phyloP scores from a whole-genome alignment of 1,140 invertebrate species.

The Drosophila asahinai region DNA sequence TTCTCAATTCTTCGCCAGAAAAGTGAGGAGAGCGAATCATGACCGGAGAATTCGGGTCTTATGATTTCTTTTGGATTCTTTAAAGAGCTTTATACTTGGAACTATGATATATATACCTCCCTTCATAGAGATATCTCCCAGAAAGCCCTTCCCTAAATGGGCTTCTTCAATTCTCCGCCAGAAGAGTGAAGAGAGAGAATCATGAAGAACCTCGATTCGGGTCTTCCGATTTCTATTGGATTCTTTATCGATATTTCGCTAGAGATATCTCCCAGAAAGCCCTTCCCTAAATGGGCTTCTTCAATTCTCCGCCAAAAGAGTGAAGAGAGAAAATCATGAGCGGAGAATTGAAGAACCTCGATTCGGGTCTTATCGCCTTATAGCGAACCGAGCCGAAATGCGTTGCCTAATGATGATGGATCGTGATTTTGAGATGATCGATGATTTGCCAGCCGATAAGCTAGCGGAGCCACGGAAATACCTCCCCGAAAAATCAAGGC shows the following conservation, averaged over 20 bases:
- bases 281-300: not conserved
- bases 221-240: slow-evolving; percentile 33
- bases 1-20: not conserved
- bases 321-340: slow-evolving; percentile 1
- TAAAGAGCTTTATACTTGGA: too few species aligned
- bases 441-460: slow-evolving; percentile 74
- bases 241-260: too few species aligned
- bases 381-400: slow-evolving; percentile 30
- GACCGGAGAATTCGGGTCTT: slow-evolving; percentile 28
- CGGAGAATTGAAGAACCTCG: slow-evolving; percentile 20
- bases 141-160: not conserved
- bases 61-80: slow-evolving; percentile 4
- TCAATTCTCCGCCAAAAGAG: not conserved
- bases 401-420: slow-evolving; percentile 78
- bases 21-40: slow-evolving; percentile 2
- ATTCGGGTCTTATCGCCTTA: slow-evolving; percentile 48
- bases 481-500: slow-evolving; percentile 1
- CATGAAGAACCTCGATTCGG: not conserved
- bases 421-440: slow-evolving; percentile 82
- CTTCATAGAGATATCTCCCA: too few species aligned
- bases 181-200: slow-evolving; percentile 4
- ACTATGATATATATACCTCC: too few species aligned
- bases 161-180: not conserved
- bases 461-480: slow-evolving; percentile 37
- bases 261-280: too few species aligned